These are phyloP conservation scores for Podarcis muralis DNA, from an alignment of 2,113 vertebrate genomes.

Conservation along the genomic window DNA sequence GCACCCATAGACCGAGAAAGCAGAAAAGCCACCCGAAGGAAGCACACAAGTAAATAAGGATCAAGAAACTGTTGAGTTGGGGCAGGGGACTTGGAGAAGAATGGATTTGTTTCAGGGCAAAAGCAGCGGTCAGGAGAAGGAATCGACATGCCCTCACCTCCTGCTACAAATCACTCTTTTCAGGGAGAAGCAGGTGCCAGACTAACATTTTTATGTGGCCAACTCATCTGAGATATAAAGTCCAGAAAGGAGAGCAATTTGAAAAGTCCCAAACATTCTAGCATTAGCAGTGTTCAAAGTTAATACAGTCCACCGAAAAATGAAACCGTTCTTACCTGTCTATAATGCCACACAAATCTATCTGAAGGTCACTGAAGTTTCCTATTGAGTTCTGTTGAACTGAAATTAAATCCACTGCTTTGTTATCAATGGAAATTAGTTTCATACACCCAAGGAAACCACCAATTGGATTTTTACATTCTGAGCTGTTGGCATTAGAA, in stretches of 20 bases:
- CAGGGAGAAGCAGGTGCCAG: not conserved
- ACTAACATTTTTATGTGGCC: not conserved
- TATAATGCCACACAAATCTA: slow-evolving; percentile 92
- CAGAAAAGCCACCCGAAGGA: not conserved
- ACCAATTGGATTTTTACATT: slow-evolving; percentile 80
- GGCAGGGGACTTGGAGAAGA: not conserved
- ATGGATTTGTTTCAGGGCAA: not conserved
- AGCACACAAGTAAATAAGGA: not conserved
- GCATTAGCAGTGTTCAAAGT: not conserved
- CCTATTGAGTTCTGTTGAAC: slow-evolving; percentile 87
- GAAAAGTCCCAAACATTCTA: not conserved
- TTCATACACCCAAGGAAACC: slow-evolving; percentile 93
- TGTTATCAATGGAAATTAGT: slow-evolving; percentile 78
- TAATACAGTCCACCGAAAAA: not conserved
- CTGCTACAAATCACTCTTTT: not conserved
- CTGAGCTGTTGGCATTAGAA: slow-evolving; percentile 62
- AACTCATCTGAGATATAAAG: not conserved
- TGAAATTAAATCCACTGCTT: slow-evolving; percentile 84
- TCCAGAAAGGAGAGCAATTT: not conserved
- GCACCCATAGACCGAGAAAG: not conserved
- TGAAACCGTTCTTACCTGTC: slow-evolving; percentile 84
- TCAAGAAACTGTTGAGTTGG: not conserved
- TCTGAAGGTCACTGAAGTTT: slow-evolving; percentile 91
- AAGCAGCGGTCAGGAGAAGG: not conserved
- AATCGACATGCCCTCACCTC: not conserved